Base-by-base conservation (phyloP, 1,140 invertebrate species). In the Heliconius himera region DNA sequence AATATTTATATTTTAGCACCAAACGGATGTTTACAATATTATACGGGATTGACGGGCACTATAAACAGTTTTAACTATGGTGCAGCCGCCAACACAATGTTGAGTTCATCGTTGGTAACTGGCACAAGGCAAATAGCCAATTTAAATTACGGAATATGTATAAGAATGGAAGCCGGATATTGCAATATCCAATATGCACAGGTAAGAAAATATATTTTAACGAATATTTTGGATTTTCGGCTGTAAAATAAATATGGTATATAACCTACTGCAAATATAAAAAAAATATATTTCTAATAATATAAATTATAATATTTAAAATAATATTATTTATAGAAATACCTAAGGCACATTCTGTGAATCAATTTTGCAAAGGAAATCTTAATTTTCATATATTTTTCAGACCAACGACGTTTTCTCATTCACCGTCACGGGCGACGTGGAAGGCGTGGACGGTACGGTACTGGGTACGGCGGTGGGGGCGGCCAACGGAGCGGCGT, bases 21-120 rank as follows among this genome's bases (percentile, higher is more conserved):
- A 5, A 95, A 96, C 70, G 97, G 97, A 41, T 98, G 98, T 90
- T 94, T 98, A 5, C 97, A 97, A 94, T 98, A 98, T 90, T 97
- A 96, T 87, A 96, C 96, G 33, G 95, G 94, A 6, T 82, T 92
- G 4, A 95, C 95, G 9, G 97, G 96, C 16, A 96, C 95, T 0
- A 96, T 98, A 20, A 95, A 92, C 51, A 97, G 97, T 88, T 98
- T 98, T 81, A 98, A 98, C 89, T 97, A 97, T 86, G 96, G 95
- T 9, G 95, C 95, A 8, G 93, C 95, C 18, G 93, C 96, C 16
- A 96, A 96, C 83, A 90, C 91, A 8, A 89, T 85, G 20, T 85
- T 94, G 3, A 92, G 90, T 76, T 84, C 89, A 0, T 93, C 93
- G 0, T 82, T 90, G 11, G 88, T 93, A 49, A 91, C 91, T 8